Conservation (phyloP, 2,113 vertebrate genomes). For the Heterotis niloticus region DNA sequence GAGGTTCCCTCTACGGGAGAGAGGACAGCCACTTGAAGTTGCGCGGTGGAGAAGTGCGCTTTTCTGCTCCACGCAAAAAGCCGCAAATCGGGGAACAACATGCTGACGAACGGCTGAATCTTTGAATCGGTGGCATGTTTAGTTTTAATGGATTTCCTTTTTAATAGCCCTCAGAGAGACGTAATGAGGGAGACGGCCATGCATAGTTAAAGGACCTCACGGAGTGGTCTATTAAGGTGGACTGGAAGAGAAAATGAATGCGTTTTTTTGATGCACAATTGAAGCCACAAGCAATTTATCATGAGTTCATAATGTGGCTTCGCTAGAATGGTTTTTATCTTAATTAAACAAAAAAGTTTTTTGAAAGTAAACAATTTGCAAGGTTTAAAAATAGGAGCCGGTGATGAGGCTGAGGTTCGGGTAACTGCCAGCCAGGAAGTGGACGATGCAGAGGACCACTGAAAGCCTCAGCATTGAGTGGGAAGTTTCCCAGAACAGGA, state of each 20-base stretch:
- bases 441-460: background rate
- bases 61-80: background rate
- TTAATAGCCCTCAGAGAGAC: background rate
- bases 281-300: background rate
- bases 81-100: background rate
- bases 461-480: background rate
- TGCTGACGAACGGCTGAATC: background rate
- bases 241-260: conserved; percentile 3
- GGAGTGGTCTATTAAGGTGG: too few relatives aligned
- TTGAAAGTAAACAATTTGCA: background rate
- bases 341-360: too few relatives aligned
- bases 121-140: background rate
- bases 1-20: background rate
- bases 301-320: background rate
- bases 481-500: background rate
- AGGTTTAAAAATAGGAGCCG: background rate
- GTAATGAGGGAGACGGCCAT: background rate
- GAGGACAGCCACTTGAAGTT: background rate
- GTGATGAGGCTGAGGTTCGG: background rate
- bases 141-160: conserved; percentile 1
- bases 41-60: background rate
- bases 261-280: background rate
- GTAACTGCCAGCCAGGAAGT: background rate
- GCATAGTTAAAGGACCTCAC: background rate
- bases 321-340: background rate